Base-by-base conservation (phyloP, 2,113 vertebrate genomes). In the Neogale vison region DNA sequence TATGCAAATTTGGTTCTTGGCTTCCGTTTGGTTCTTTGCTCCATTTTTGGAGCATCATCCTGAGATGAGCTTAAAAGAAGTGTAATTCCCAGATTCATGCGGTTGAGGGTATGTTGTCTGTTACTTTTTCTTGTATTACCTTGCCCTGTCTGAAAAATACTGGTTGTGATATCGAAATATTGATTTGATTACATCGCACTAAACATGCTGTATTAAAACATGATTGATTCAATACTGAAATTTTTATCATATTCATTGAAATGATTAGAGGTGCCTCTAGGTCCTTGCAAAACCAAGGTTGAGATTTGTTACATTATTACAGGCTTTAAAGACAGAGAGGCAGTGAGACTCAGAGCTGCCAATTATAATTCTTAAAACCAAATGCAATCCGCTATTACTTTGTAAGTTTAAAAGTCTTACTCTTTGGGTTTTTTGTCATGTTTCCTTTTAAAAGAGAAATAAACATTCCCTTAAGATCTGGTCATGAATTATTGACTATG, bases 381-480 rank as follows among this genome's bases (percentile, higher is more conserved):
- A 96, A 71, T 93, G 52, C 72, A 76, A 34, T 55, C 52, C 52
- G 18, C 69, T 88, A 82, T 95, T 90, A 45, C 7, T 82, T 76
- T 94, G 11, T 94, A 92, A 80, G 12, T 81, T 92, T 94, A n/a
- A 83, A 96, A 76, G 67, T 90, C 45, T 90, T 83, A 90, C 11
- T 88, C 18, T 52, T 93, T 71, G 18, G 0, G 11, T 92, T 80
- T 93, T 92, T 80, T 93, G 76, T 57, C 47, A 45, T 91, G 36
- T 88, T 94, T 95, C 65, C 14, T 88, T 86, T 93, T 89, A 86
- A 96, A 97, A 93, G 71, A 88, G 26, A 96, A 96, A 91, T 88
- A 91, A 97, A 94, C 50, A 93, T 96, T 81, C 76, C 50, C 36
- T 50, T 65, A 95, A 92, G 82, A 85, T 34, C 34, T 86, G 24